Base-by-base conservation (phyloP, 2,888 invertebrate species). In the Selenia dentaria region DNA sequence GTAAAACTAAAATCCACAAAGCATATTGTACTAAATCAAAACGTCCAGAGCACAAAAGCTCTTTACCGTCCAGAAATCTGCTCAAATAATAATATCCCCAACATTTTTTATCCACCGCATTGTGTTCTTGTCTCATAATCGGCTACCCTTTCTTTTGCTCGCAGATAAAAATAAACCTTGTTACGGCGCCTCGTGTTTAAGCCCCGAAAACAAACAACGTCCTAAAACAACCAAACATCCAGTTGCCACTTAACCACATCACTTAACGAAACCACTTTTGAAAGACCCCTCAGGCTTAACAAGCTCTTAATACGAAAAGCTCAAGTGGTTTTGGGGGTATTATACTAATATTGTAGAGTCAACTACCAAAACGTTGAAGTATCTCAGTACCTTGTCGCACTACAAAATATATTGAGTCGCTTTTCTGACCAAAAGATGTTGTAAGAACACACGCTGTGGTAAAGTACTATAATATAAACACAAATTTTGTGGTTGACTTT, bases 171-270 rank as follows among this genome's bases (percentile, higher is more conserved):
- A 83, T 79, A 85, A 86, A 82, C 76, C 83, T 86, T 85, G 83
- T 86, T 83, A 85, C 74, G 72, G 71, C 70, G 71, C 77, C 67
- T 76, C 81, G 79, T 83, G 86, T 82, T 74, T 70, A 77, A 80
- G 77, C 68, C 70, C 67, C 67, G 57, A 78, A 78, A 74, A 72
- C 81, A 87, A 88, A 87, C 79, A 83, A 58, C 64, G 70, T 69
- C 83, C 85, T 85, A 86, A 86, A 87, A 88, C 84, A 87, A 86
- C 84, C 78, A 83, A 87, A 84, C 85, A 80, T 73, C 73, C 71
- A 74, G 78, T 78, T 79, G 67, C 85, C 82, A 86, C 85, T 86
- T 88, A 85, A 80, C 74, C 75, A 75, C 80, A 79, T 80, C 85
- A 84, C 83, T 83, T 84, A 83, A 79, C 70, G 46, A 57, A 70